Base-by-base conservation (phyloP, 2,113 vertebrate species). In the Ariopsis seemanni region DNA sequence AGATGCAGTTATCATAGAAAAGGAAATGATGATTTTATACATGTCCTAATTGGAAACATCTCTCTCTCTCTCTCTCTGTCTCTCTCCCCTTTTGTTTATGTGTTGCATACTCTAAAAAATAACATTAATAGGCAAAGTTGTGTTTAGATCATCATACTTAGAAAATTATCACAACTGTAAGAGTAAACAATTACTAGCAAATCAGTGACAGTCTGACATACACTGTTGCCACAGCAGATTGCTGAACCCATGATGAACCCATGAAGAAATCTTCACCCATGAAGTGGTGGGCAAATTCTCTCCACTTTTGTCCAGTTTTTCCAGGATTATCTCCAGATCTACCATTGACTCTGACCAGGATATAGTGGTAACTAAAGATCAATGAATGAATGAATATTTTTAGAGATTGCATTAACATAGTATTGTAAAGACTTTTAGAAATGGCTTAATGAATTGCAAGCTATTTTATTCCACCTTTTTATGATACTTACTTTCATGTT, bases 1-100 rank as follows among this genome's bases (percentile, higher is more conserved):
- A 55, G 74, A 85, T 84, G 50, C 63, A 91, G 90, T 89, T 78
- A 90, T 87, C 82, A 65, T 86, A 75, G 75, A 71, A 71, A 60
- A 83, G 77, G 86, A 72, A 78, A n/a, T 82, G 74, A n/a, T 81
- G 30, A 84, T 71, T 34, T 79, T 50, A 63, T 25, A 57, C 57
- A 18, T 62, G 79, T 71, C 83, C 82, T 52, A 58, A 67, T 67
- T 82, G 63, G 81, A 79, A 48, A 71, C 50, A 53, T n/a, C 71
- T 78, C 77, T 27, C 22, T 77, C 48, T 22, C 22, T 77, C 0
- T 22, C 48, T 78, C 72, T 48, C 72, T 50, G 20, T 48, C 7
- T 50, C 30, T 87, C 53, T 20, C 71, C 3, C 42, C 30, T 8
- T 42, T 17, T 80, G 55, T 81, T 53, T 75, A 25, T 48, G 55